Base-by-base conservation (phyloP, 2,113 vertebrate species). In the Heterochromis multidens region DNA sequence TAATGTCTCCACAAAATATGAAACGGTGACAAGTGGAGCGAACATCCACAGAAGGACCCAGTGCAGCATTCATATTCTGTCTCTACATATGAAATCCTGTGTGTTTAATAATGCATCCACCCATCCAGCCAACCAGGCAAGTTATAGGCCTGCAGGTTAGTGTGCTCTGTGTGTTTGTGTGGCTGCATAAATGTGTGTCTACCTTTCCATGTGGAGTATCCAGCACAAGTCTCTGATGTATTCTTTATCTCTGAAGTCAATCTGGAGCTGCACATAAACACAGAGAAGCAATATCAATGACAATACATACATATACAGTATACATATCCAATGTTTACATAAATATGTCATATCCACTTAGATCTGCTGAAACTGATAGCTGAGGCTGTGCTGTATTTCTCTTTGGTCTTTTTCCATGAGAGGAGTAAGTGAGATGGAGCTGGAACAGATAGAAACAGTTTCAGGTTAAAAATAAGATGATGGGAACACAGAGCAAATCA, bases 61-160 rank as follows among this genome's bases (percentile, higher is more conserved):
- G 78, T 91, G 91, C 89, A 85, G 84, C 88, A 83, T 91, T 90
- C 85, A 87, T 91, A 90, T 92, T 94, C 91, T 91, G 70, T 86
- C 87, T 91, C 89, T 93, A 93, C 93, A 93, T 89, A 89, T 89
- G 88, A 91, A 93, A 91, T 91, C 82, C 89, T 90, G 77, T 70
- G 88, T 93, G 92, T 94, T 95, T 93, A 95, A 95, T 95, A 95
- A 95, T 94, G 91, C 90, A 95, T 93, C 79, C 74, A 79, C 88
- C 83, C 88, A 88, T 89, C 88, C 89, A 88, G 91, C 79, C 91
- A 89, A 89, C 88, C 72, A 92, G 92, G 86, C 88, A 86, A 85
- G 93, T 93, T 95, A 87, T 62, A 85, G 91, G 83, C 85, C 93
- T 93, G 90, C 90, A 92, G 92, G 90, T 92, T 88, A 87, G 87